Conservation (phyloP, 2,113 vertebrate species). For the Pimephales promelas region DNA sequence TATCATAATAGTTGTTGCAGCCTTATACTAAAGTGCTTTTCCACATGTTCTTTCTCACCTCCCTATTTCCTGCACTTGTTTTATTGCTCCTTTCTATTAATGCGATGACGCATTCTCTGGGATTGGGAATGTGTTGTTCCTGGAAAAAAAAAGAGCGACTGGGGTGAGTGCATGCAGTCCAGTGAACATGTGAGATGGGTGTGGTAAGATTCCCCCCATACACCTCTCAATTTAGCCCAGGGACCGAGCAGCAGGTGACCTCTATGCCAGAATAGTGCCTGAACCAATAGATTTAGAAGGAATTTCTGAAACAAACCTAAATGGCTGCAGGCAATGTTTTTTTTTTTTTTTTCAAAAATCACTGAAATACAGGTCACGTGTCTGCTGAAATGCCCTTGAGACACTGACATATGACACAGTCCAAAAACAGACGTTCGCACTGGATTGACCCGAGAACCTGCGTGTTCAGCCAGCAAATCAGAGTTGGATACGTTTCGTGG, state of each 20-base stretch:
- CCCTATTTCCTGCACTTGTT: conserved; percentile 53
- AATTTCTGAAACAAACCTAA: conserved; percentile 15
- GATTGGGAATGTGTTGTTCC: conserved; percentile 56
- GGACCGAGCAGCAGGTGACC: conserved; percentile 27
- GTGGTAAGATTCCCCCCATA: conserved; percentile 10
- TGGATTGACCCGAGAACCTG: conserved; percentile 35
- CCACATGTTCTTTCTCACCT: conserved; percentile 51
- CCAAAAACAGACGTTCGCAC: neutral
- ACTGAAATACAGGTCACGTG: conserved; percentile 2
- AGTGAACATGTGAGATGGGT: conserved; percentile 19
- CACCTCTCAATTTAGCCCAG: conserved; percentile 23
- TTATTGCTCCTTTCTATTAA: conserved; percentile 50
- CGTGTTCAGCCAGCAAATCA: conserved; percentile 61
- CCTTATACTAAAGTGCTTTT: conserved; percentile 20
- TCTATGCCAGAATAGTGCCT: conserved; percentile 2
- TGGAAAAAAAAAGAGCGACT: conserved; percentile 32
- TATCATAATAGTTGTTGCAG: neutral
- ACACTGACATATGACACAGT: conserved; percentile 26
- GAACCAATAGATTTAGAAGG: conserved; percentile 21
- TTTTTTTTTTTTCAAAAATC: neutral
- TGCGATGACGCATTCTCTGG: conserved; percentile 50
- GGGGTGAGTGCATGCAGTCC: conserved; percentile 6
- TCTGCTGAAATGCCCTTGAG: conserved; percentile 6
- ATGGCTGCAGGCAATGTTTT: neutral
- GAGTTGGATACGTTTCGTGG: conserved; percentile 57